Evolutionary conservation across 1,140 invertebrate species (phyloP).

Genomic region (Saccostrea glomerata): DNA sequence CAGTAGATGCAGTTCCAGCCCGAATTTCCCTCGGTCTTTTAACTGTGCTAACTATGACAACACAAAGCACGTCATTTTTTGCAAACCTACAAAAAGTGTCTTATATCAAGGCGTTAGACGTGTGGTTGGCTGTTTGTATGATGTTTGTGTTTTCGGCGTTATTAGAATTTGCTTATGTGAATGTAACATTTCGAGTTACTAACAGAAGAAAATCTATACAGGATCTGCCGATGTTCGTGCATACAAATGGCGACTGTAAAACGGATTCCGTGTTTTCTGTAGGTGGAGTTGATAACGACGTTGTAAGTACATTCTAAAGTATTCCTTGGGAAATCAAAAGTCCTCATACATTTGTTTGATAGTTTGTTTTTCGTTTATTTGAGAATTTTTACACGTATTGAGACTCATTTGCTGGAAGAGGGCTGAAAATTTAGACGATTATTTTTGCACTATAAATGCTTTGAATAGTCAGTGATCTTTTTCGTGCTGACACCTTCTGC

Average conservation of each 20-base stretch:
- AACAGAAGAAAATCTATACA: constrained; percentile 47
- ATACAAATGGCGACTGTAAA: not conserved
- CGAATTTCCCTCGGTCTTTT: constrained; percentile 81
- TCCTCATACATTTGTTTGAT: no score
- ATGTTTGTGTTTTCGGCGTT: constrained; percentile 91
- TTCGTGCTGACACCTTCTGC: no score
- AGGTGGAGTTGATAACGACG: not conserved
- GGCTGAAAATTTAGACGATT: no score
- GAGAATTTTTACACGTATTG: no score
- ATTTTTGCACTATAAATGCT: no score
- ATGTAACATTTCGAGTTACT: constrained; percentile 60
- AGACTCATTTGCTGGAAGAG: no score
- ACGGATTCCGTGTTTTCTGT: not conserved
- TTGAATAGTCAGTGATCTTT: no score
- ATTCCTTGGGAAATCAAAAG: no score
- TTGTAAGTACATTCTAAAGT: no score
- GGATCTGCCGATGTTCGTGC: not conserved
- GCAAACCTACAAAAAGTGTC: constrained; percentile 80
- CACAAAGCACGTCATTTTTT: constrained; percentile 62
- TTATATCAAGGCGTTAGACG: constrained; percentile 87
- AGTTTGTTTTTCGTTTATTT: no score
- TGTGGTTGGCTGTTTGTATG: constrained; percentile 94
- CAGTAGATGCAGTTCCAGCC: constrained; percentile 82
- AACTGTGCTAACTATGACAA: constrained; percentile 69
- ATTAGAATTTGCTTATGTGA: constrained; percentile 90